phyloP scores from a whole-genome alignment of 2,797 vertebrate genomes.

The Enteromius viviparus region DNA sequence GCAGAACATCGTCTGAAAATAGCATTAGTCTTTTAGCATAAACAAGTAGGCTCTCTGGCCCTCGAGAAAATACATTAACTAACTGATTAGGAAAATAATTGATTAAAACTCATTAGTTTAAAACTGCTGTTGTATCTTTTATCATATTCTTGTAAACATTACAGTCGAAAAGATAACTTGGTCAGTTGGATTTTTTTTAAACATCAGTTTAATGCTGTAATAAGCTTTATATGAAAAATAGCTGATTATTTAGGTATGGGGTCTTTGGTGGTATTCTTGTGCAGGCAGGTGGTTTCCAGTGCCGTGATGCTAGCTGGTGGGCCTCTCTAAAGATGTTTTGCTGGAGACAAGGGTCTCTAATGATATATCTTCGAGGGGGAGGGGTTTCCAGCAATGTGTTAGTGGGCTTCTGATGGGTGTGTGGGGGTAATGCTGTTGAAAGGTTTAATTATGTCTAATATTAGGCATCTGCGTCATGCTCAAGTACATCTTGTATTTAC shows the following conservation, averaged over 20 bases:
- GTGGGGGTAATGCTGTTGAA: background rate
- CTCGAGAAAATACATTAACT: background rate
- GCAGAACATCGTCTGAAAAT: background rate
- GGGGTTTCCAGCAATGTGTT: background rate
- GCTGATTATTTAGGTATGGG: background rate
- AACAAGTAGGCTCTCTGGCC: background rate
- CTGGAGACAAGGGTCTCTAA: background rate
- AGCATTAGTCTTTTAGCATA: background rate
- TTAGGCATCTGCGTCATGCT: background rate
- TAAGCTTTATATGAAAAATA: background rate
- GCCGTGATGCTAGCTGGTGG: conserved; percentile 7
- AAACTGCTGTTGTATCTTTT: background rate
- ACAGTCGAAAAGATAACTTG: background rate
- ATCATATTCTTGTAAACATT: background rate
- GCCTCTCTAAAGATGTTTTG: background rate
- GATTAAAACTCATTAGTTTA: no score
- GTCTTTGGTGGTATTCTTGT: background rate
- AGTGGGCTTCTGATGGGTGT: background rate
- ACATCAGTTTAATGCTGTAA: background rate
- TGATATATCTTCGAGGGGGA: background rate
- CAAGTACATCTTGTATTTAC: background rate
- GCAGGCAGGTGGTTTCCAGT: background rate
- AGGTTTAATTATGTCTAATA: background rate
- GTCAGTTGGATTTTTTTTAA: background rate
- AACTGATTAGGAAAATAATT: background rate